A percentile compares a stretch with the other conserved stretches of the same genome.
These are phyloP conservation scores for Poecilia latipinna DNA, from an alignment of 2,113 vertebrate genomes.

Conservation along the genomic window DNA sequence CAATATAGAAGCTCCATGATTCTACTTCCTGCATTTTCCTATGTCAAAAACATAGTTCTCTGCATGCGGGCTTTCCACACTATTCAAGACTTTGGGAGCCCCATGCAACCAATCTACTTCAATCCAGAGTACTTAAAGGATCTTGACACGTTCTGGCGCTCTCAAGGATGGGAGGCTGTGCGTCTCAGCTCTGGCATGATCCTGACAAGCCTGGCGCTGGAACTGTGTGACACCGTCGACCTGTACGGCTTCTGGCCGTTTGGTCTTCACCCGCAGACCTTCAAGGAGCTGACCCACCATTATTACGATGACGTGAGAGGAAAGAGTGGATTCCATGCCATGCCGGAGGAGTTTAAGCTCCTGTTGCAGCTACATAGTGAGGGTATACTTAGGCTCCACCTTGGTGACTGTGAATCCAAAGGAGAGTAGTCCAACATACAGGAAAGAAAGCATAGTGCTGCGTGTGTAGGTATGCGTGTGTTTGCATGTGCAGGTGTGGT, in stretches of 20 bases:
- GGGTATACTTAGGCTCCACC: constrained; percentile 89
- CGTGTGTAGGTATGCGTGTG: neutral
- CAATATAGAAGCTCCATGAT: constrained; percentile 86
- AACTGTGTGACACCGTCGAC: constrained; percentile 87
- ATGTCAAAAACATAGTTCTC: constrained; percentile 82
- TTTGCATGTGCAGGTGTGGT: neutral
- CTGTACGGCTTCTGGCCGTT: constrained; percentile 98
- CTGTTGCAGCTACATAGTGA: constrained; percentile 87
- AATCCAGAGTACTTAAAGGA: constrained; percentile 87
- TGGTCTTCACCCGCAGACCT: constrained; percentile 75
- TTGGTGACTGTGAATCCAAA: constrained; percentile 81
- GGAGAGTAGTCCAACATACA: constrained; percentile 5
- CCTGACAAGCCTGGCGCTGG: constrained; percentile 88
- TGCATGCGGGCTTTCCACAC: constrained; percentile 87
- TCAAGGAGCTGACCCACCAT: constrained; percentile 87
- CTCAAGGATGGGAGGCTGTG: constrained; percentile 82
- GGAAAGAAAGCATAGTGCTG: constrained; percentile 3
- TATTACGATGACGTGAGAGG: constrained; percentile 90
- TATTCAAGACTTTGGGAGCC: constrained; percentile 83
- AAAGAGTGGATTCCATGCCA: constrained; percentile 87
- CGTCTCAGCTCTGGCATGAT: constrained; percentile 92
- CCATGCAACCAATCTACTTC: constrained; percentile 84
- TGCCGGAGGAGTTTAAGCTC: constrained; percentile 69
- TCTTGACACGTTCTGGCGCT: constrained; percentile 88
- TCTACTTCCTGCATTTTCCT: constrained; percentile 91